Base-by-base conservation (phyloP, 2,888 invertebrate genomes). In the Bibio marci region DNA sequence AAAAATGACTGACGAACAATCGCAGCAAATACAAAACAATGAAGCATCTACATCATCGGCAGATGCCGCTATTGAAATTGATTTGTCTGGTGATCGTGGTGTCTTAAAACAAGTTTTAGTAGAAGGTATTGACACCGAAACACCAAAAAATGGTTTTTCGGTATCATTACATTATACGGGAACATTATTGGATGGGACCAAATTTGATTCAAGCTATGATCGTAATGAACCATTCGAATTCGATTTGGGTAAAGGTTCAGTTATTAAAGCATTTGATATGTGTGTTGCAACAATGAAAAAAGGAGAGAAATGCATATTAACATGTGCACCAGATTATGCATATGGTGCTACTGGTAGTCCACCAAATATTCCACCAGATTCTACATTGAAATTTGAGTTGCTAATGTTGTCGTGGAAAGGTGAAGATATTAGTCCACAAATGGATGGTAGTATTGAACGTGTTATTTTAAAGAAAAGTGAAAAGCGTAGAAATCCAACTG, bases 231-330 rank as follows among this genome's bases (percentile, higher is more conserved):
- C 85, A 2, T 97, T 98, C 55, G 71, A 78, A 51, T 97, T 97
- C 57, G 69, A 71, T 46, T 65, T 97, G 35, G 91, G 90, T 44
- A 78, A 79, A 73, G 83, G 90, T 80, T 62, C 63, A 38, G 91
- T 94, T 2, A 92, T 95, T 46, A 85, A 83, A 65, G 91, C 80
- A 62, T 97, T 94, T 85, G 95, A 97, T 52, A 70, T 87, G 46
- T 94, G 91, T 22, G 80, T 97, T 13, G 81, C 85, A 0, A 81
- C 87, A 0, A 97, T 98, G 97, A 85, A 80, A 59, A 78, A 77
- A 49, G 86, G 87, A 0, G 94, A 95, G 62, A 67, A 80, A 38
- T 80, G 86, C 35, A 66, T 76, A 38, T 62, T 97, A 37, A 85
- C 80, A 1, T 90, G 92, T 63, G 76, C 79, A 37, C 71, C 92